Conservation (phyloP, 2,888 invertebrate species). For the Heteropelma amictum region DNA sequence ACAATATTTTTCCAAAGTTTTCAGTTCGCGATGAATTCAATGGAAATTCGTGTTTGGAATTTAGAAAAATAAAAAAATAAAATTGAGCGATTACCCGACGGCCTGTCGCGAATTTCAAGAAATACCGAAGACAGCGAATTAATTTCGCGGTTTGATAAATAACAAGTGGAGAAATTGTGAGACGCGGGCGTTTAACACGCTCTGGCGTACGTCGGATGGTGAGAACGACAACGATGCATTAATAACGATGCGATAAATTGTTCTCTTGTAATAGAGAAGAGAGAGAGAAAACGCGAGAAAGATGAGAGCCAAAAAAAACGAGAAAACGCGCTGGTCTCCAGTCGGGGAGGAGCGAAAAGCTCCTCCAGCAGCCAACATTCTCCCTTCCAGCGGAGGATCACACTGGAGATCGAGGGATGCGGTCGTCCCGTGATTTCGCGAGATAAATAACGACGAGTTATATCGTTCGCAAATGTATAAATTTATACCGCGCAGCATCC, state of each 20-base stretch:
- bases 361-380: slow-evolving; percentile 16
- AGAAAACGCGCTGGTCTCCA: background rate
- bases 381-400: slow-evolving; percentile 4
- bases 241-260: slow-evolving; percentile 49
- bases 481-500: background rate
- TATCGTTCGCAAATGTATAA: slow-evolving; percentile 6
- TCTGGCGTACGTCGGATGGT: slow-evolving; percentile 7
- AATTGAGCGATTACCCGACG: too few relatives aligned
- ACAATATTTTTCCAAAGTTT: too few relatives aligned
- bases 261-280: slow-evolving; percentile 2
- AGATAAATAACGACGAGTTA: slow-evolving; percentile 48
- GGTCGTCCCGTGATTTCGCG: slow-evolving; percentile 24
- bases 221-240: slow-evolving; percentile 41
- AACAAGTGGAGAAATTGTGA: too few relatives aligned
- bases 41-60: too few relatives aligned
- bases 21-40: too few relatives aligned
- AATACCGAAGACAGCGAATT: too few relatives aligned
- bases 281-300: background rate
- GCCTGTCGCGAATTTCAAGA: too few relatives aligned
- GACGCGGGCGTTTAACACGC: background rate
- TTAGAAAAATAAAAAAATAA: too few relatives aligned
- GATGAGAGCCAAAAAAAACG: background rate
- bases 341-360: background rate
- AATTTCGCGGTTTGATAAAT: too few relatives aligned
- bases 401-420: slow-evolving; percentile 43